Evolutionary conservation across 2,113 vertebrate genomes (phyloP).

Genomic region (Microtus richardsoni): DNA sequence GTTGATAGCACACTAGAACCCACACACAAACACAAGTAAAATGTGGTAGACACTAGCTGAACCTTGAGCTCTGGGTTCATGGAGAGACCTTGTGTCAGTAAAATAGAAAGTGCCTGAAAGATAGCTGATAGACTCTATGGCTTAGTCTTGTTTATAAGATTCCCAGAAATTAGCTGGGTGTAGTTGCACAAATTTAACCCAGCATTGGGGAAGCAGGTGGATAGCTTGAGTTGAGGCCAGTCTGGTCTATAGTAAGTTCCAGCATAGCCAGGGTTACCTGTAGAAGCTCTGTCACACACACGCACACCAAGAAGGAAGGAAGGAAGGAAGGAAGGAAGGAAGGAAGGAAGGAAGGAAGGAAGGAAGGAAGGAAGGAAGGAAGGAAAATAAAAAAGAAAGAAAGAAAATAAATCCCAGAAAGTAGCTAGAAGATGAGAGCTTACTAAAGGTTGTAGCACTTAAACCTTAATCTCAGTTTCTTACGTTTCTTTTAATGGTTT

Average conservation of each 20-base stretch:
- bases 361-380: too few relatives aligned
- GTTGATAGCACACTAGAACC: neutral
- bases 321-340: too few relatives aligned
- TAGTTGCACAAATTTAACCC: neutral
- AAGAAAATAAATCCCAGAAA: too few relatives aligned
- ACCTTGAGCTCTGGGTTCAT: neutral
- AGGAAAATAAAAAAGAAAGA: too few relatives aligned
- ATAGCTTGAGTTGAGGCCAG: neutral
- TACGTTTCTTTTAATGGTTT: neutral
- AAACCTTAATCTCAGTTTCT: neutral
- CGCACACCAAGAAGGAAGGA: too few relatives aligned
- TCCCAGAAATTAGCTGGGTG: too few relatives aligned
- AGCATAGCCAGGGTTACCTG: neutral
- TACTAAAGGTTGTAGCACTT: neutral
- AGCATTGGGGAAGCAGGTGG: neutral
- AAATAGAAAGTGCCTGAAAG: neutral
- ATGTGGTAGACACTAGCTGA: neutral
- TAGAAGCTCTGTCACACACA: neutral
- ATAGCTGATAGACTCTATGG: neutral
- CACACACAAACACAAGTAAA: neutral
- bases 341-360: too few relatives aligned
- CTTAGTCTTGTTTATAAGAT: neutral
- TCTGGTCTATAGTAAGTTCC: neutral
- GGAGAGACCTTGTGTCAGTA: neutral
- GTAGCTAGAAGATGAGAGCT: neutral